Evolutionary conservation across 23 tunicate genomes (phyloP).

Genomic region (Styela clava): DNA sequence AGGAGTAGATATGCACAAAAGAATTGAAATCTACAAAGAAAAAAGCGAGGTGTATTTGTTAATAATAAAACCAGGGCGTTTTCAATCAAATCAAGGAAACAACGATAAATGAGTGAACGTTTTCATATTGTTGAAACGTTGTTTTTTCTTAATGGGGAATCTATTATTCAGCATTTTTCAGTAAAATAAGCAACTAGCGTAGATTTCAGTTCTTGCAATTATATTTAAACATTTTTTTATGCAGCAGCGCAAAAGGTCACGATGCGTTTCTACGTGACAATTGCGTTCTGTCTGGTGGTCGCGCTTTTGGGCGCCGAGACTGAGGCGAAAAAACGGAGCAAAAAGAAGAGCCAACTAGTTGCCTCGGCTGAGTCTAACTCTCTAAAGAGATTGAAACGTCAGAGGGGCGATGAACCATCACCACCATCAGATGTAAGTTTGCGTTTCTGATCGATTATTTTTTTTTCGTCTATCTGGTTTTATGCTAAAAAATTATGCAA

Average conservation of each 20-base stretch:
- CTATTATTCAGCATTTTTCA: no score
- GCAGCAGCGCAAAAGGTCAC: constrained; percentile 18
- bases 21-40: no score
- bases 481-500: background rate
- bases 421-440: background rate
- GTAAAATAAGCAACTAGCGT: no score
- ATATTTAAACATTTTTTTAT: background rate
- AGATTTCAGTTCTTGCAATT: no score
- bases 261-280: constrained; percentile 17
- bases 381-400: background rate
- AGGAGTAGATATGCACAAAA: no score
- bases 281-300: constrained; percentile 27
- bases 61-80: no score
- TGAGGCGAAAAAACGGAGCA: constrained; percentile 31
- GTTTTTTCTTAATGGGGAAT: no score
- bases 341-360: background rate
- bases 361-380: background rate
- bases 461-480: background rate
- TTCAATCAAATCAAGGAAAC: no score
- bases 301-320: constrained; percentile 30
- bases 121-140: no score
- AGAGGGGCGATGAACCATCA: background rate
- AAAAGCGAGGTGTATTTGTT: no score
- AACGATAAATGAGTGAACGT: no score
- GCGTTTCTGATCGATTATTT: no score